Conservation (phyloP, 2,113 vertebrate genomes). For the Cinclus mexicanus region DNA sequence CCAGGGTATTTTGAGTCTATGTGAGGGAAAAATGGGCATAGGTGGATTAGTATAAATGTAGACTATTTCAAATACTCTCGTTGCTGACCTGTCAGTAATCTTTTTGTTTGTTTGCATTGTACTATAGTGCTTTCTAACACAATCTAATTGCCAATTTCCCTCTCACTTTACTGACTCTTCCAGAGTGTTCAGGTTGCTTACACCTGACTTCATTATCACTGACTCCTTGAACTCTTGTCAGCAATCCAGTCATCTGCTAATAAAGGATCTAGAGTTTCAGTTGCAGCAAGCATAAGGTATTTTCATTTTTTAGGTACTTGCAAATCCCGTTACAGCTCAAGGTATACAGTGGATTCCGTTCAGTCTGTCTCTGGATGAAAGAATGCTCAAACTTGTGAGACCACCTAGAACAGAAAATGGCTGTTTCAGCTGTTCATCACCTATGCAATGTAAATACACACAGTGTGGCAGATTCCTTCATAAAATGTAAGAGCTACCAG, state of each 20-base stretch:
- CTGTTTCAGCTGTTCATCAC: background rate
- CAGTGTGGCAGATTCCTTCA: background rate
- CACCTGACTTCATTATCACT: background rate
- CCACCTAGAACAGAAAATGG: constrained; percentile 18
- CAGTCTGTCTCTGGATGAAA: background rate
- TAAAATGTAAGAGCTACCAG: background rate
- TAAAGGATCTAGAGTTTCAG: background rate
- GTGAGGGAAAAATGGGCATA: background rate
- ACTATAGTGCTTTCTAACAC: background rate
- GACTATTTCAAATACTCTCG: background rate
- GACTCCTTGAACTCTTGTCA: background rate
- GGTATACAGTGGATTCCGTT: background rate
- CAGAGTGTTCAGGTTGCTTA: background rate
- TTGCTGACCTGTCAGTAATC: background rate
- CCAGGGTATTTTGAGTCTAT: background rate
- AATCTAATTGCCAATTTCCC: background rate
- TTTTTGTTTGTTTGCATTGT: background rate
- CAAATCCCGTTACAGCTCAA: background rate
- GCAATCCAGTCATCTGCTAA: background rate
- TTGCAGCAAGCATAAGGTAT: background rate
- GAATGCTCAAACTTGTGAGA: background rate
- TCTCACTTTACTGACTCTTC: background rate
- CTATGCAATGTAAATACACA: background rate
- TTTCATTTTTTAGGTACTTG: background rate
- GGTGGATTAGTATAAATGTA: background rate